Conservation (phyloP, 1,140 invertebrate genomes). For the Drosophila suzukii region DNA sequence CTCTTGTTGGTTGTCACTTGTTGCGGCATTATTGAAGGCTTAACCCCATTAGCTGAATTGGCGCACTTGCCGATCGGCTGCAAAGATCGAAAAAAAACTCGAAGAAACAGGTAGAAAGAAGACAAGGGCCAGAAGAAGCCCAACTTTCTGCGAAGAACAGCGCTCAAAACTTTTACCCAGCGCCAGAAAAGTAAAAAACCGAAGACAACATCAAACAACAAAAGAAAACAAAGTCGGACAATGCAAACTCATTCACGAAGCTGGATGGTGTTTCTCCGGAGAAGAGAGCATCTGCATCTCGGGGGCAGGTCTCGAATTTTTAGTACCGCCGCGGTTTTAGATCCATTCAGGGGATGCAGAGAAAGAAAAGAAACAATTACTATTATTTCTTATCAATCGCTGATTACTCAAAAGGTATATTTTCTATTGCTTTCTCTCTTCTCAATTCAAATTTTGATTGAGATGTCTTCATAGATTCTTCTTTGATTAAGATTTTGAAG, state of each 20-base stretch:
- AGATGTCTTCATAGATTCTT: no score
- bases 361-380: conserved; percentile 12
- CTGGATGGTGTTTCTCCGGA: conserved; percentile 15
- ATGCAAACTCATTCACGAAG: conserved; percentile 73
- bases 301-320: conserved; percentile 52
- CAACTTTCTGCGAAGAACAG: conserved; percentile 76
- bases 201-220: conserved; percentile 16
- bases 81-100: conserved; percentile 45
- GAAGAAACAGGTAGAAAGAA: conserved; percentile 60
- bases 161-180: conserved; percentile 73
- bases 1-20: conserved; percentile 63
- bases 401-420: no score
- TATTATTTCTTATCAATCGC: background rate
- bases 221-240: conserved; percentile 55
- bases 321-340: conserved; percentile 61
- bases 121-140: conserved; percentile 63
- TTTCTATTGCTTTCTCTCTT: no score
- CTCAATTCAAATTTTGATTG: no score
- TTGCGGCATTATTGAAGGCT: conserved; percentile 73
- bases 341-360: conserved; percentile 14
- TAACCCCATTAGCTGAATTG: conserved; percentile 82
- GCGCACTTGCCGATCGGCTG: conserved; percentile 76
- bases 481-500: no score
- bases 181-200: conserved; percentile 7
- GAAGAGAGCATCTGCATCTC: conserved; percentile 54